Evolutionary conservation across 2,797 vertebrate genomes (phyloP), one percentile per base, ranked within the genome.

Genomic region (Anniella stebbinsi): DNA sequence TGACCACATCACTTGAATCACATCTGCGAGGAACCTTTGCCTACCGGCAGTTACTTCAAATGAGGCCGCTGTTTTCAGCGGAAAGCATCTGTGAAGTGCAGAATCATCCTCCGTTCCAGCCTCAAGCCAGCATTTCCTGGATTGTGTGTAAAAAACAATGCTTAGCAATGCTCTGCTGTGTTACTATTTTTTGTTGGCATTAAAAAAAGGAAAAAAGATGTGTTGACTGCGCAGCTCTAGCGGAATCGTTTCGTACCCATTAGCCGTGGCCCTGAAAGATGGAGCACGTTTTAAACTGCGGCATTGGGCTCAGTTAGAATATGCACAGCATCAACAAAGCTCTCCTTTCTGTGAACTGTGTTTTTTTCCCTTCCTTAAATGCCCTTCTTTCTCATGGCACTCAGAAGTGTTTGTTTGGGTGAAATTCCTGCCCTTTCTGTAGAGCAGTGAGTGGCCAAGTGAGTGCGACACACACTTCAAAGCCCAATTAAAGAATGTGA

Each of bases 361-460:
- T 60, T 60, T 80, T 69, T 2, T n/a, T 45, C 45, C n/a, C n/a
- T 45, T 45, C 45, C 45, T 45, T 45, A 3, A 0, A 41, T 11
- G 18, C 28, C 12, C 13, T 10, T 72, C 4, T 3, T 87, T 60
- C 38, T 4, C n/a, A 1, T n/a, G 63, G 15, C 41, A 2, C 51
- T 72, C 18, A 82, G 54, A 54, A 63, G 8, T 72, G 21, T 0
- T 67, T 82, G 41, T 80, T 60, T 6, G 86, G 86, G 76, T 83
- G 80, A 1, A 0, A 0, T 80, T 89, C 25, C n/a, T 30, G 21
- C 21, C 0, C 0, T 13, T 3, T 1, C 45, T 70, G 41, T 33
- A 8, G 75, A 67, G 11, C 51, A 30, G 41, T n/a, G 81, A 76
- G 8, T 41, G 84, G 72, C 84, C 48, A 84, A 63, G 25, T 4